Evolutionary conservation across 1,140 invertebrate species (phyloP), one percentile per base, ranked within the genome.

Genomic region (Thrips palmi): DNA sequence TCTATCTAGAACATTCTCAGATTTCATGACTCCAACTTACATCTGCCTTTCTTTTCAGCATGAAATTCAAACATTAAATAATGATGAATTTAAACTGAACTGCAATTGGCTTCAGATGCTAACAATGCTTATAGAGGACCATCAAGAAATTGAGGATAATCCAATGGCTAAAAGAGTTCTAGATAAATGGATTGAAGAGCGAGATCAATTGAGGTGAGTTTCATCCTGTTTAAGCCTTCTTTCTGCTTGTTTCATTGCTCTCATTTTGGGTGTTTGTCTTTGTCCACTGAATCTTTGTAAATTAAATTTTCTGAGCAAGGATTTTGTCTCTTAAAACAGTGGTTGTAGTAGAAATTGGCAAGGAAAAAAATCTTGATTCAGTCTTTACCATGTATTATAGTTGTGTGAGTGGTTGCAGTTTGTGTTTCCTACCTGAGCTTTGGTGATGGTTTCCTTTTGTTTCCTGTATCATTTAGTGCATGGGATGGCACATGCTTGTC

Each of bases 51-150:
- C 45, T 43, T 67, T 69, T 29, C 56, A 94, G 84, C 76, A 86
- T 51, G 92, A 97, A 63, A 93, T 96, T 32, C 64, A 84, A 41
- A 91, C 81, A 1, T 58, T 92, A 21, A 96, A 96, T 56, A 68
- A 71, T 19, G 63, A 65, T 31, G 70, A 77, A 42, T 96, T 88
- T 56, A 89, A 92, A 54, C 69, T 72, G 52, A 74, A 80, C 47
- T 80, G 87, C 15, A 86, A 86, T 52, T 94, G 89, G 89, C 61
- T 94, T 18, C 81, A 89, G 56, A 85, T 87, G 70, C 54, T 96
- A 28, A 92, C 91, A 4, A 73, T 82, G 44, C 59, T 96, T 2
- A 89, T 96, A 28, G 88, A 94, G 59, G 80, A 83, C 45, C 73
- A 80, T 53, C 80, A 92, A 60, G 79, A 87, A 51, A 71, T 74